These are phyloP conservation scores for Matsumurasca onukii DNA, from an alignment of 1,140 invertebrate genomes.

Conservation along the genomic window DNA sequence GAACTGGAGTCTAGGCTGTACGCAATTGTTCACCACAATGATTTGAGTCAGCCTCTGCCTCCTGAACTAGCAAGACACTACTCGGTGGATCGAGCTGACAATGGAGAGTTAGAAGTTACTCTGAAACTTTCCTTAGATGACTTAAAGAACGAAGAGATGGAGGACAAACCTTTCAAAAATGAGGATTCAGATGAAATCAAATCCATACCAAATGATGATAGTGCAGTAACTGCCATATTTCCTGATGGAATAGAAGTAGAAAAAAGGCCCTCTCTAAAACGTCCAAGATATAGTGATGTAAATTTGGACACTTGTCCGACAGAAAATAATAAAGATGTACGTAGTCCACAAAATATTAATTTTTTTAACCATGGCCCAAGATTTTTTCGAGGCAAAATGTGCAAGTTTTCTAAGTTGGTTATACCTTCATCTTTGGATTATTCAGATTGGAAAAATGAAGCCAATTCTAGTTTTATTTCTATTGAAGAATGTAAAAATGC, in stretches of 20 bases:
- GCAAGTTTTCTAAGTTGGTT: background rate
- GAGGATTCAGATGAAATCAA: background rate
- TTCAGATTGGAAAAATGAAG: conserved; percentile 8
- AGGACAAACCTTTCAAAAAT: background rate
- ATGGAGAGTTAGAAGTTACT: conserved; percentile 6
- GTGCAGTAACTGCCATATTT: background rate
- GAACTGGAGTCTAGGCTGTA: conserved; percentile 34
- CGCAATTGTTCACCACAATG: conserved; percentile 34
- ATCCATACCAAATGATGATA: background rate
- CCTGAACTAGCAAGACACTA: conserved; percentile 16
- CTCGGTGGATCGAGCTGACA: background rate
- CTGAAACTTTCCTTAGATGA: conserved; percentile 15
- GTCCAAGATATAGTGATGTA: conserved; percentile 2
- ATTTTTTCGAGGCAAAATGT: background rate
- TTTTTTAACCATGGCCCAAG: background rate
- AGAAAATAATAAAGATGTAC: background rate
- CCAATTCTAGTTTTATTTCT: conserved; percentile 15
- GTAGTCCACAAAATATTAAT: background rate
- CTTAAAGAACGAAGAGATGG: background rate
- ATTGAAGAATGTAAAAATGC: background rate
- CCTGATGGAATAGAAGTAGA: too few species aligned
- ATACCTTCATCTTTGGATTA: background rate
- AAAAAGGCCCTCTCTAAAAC: background rate
- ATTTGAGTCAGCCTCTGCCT: conserved; percentile 32
- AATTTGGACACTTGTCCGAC: background rate